These are phyloP conservation scores for Schizopygopsis pylzovi DNA, from an alignment of 2,797 vertebrate species.

Conservation along the genomic window DNA sequence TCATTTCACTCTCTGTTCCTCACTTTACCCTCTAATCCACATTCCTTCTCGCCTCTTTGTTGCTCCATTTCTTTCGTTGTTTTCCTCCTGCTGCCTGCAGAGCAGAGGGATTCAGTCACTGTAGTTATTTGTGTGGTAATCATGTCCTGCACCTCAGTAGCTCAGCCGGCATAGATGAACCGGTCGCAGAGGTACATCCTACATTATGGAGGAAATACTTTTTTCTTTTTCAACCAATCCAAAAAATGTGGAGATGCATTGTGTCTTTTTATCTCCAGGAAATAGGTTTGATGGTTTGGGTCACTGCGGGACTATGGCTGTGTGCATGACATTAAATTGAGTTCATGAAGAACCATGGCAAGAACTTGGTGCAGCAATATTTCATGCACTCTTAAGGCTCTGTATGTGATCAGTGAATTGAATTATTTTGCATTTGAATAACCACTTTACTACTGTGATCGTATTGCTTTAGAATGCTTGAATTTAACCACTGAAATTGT, in stretches of 20 bases:
- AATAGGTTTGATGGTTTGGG: conserved; percentile 2
- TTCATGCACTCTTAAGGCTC: not conserved
- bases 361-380: not conserved
- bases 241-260: not conserved
- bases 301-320: not conserved
- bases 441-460: not conserved
- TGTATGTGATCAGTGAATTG: not conserved
- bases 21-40: conserved; percentile 39
- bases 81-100: conserved; percentile 51
- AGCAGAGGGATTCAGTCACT: conserved; percentile 68
- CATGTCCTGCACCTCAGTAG: conserved; percentile 61
- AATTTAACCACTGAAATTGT: not conserved
- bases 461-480: not conserved
- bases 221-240: conserved; percentile 18
- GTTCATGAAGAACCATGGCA: conserved; percentile 10
- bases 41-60: conserved; percentile 20
- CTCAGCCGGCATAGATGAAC: conserved; percentile 51
- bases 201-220: conserved; percentile 42
- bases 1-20: conserved; percentile 44
- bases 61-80: conserved; percentile 25
- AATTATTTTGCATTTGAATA: not conserved
- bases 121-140: conserved; percentile 67
- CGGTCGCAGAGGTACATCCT: conserved; percentile 24
- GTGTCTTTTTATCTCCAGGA: not conserved
- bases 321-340: not conserved